These are phyloP conservation scores for Sylvia atricapilla DNA, from an alignment of 2,113 vertebrate species.

Conservation along the genomic window DNA sequence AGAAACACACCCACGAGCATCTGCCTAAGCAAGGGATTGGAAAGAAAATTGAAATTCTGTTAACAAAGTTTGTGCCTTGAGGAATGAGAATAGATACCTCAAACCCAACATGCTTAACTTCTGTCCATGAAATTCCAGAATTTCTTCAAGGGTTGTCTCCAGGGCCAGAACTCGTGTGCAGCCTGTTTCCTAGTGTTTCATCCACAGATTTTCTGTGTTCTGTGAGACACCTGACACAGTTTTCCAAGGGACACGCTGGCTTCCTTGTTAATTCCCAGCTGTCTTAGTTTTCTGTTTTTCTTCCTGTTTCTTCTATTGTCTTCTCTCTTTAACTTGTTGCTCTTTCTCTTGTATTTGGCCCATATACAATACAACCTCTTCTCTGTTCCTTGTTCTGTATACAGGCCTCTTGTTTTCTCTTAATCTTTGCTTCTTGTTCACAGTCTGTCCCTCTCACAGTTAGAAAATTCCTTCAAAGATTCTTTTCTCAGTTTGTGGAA, in stretches of 20 bases:
- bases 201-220: neutral
- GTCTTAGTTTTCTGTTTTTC: neutral
- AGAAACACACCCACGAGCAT: constrained; percentile 64
- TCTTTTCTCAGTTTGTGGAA: neutral
- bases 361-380: neutral
- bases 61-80: neutral
- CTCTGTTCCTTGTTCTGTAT: neutral
- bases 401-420: neutral
- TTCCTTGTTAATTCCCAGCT: neutral
- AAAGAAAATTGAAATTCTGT: neutral
- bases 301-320: neutral
- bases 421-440: neutral
- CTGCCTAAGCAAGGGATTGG: constrained; percentile 55
- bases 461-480: neutral
- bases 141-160: neutral
- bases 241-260: neutral
- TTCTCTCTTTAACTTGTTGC: neutral
- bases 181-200: neutral
- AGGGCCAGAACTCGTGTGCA: neutral
- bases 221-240: neutral
- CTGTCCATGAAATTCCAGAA: neutral
- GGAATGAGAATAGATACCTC: neutral
- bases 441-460: neutral
- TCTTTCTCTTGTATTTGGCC: neutral
- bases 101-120: neutral